These are phyloP conservation scores for Philotrypesis tridentata DNA, from an alignment of 1,140 invertebrate species.

Conservation along the genomic window DNA sequence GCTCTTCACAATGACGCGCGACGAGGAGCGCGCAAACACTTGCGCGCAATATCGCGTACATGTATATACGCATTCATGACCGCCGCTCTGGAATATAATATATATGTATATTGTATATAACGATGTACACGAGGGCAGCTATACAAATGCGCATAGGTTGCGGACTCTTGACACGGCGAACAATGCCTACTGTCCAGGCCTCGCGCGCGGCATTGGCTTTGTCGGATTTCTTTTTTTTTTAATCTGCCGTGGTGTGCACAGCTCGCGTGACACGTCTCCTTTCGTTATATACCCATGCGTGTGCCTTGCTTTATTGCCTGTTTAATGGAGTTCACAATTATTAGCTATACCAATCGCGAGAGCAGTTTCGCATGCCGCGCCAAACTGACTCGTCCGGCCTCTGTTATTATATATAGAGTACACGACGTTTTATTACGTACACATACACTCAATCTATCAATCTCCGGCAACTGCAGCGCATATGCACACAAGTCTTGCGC, in stretches of 20 bases:
- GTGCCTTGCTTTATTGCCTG: neutral
- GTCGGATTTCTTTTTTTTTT: slow-evolving; percentile 22
- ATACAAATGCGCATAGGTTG: neutral
- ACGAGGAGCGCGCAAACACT: no score
- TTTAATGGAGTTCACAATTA: slow-evolving; percentile 23
- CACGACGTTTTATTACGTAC: neutral
- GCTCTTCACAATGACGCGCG: neutral
- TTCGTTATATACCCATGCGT: neutral
- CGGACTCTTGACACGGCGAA: neutral
- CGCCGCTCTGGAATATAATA: neutral
- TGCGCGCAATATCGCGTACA: slow-evolving; percentile 58
- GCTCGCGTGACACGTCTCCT: slow-evolving; percentile 13
- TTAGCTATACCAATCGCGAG: slow-evolving; percentile 39
- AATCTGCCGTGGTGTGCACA: neutral
- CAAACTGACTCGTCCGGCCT: neutral
- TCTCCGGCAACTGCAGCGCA: neutral
- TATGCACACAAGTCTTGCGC: neutral
- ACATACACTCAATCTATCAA: neutral
- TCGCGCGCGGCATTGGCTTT: slow-evolving; percentile 23
- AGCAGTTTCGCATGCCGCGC: neutral
- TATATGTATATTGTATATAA: no score
- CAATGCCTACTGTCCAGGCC: neutral
- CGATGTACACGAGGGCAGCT: no score
- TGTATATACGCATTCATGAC: neutral
- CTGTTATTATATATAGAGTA: neutral